Base-by-base conservation (phyloP, 2,888 invertebrate genomes). In the Panopea generosa region DNA sequence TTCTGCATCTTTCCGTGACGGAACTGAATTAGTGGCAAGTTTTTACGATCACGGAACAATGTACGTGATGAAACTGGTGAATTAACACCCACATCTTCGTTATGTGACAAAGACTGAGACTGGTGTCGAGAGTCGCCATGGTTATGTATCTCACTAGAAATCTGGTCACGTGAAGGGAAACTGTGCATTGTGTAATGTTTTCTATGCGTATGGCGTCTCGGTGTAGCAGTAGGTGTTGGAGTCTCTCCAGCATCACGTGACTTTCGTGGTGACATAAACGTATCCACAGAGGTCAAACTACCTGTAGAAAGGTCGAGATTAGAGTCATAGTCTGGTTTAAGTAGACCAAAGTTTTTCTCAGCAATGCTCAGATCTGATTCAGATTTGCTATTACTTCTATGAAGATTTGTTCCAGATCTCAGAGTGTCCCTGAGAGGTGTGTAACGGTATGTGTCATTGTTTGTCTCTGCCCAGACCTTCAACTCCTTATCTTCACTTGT, bases 201-300 rank as follows among this genome's bases (percentile, higher is more conserved):
- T n/a, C 79, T 50, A 24, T 56, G 66, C 3, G 43, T 20, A 33
- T 69, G 53, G 24, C 74, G 62, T 40, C 82, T 61, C 16, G 85
- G 85, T 3, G 84, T 85, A 14, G 75, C 72, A 11, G 75, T 72
- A 1, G 76, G 78, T 2, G 82, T 80, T 0, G 82, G 82, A 2
- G 81, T 81, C 68, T 85, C 85, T 0, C 85, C 85, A n/a, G 85
- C 85, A 60, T 85, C 85, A 2, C 73, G 70, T 11, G 33, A 33
- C 57, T 68, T 71, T 38, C 82, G 49, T 43, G 57, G 73, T 11
- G 78, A 74, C 22, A 71, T 45, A 16, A 82, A 75, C 49, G 77
- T 75, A 73, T 86, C 86, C 40, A 52, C 33, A 2, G 77, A 77
- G 22, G 68, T 66, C 52, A 77, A 66, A 50, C 79, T 74, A 47